Evolutionary conservation across 2,888 invertebrate species (phyloP).

Genomic region (Malthinus seriepunctatus): DNA sequence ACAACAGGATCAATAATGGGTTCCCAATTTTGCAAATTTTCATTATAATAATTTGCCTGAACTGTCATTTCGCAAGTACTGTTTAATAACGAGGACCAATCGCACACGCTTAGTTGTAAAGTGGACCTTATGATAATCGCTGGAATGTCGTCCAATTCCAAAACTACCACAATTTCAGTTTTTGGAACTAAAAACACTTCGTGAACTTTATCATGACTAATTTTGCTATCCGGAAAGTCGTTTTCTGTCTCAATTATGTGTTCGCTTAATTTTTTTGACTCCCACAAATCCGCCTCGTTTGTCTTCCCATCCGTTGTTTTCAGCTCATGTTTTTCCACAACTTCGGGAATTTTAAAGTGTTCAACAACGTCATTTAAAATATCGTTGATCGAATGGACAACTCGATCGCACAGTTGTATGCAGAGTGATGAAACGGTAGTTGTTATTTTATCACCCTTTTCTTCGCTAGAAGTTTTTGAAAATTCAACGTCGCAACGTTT

Average conservation of each 20-base stretch:
- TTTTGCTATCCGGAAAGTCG: conserved; percentile 26
- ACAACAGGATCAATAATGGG: conserved; percentile 79
- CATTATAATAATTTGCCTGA: conserved; percentile 56
- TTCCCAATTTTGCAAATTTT: conserved; percentile 69
- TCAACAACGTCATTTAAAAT: conserved; percentile 52
- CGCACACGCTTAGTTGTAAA: conserved; percentile 63
- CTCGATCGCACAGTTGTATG: conserved; percentile 72
- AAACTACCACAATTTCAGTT: conserved; percentile 64
- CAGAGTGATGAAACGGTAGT: conserved; percentile 69
- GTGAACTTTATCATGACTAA: conserved; percentile 28
- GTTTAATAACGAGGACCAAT: conserved; percentile 64
- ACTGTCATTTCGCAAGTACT: conserved; percentile 53
- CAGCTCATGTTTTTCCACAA: conserved; percentile 22
- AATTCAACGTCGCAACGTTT: conserved; percentile 74
- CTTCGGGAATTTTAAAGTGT: conserved; percentile 52
- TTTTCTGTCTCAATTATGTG: conserved; percentile 33
- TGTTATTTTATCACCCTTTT: conserved; percentile 69
- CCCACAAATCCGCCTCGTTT: conserved; percentile 67
- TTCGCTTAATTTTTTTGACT: conserved; percentile 65
- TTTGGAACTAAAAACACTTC: conserved; percentile 49
- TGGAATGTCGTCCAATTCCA: conserved; percentile 66
- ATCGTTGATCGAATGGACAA: conserved; percentile 72
- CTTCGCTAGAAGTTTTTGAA: conserved; percentile 64
- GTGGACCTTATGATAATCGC: conserved; percentile 61
- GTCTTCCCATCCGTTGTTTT: conserved; percentile 11